phyloP scores from a whole-genome alignment of 35 echinoderm and acorn worm species.

The Hemicentrotus pulcherrimus region DNA sequence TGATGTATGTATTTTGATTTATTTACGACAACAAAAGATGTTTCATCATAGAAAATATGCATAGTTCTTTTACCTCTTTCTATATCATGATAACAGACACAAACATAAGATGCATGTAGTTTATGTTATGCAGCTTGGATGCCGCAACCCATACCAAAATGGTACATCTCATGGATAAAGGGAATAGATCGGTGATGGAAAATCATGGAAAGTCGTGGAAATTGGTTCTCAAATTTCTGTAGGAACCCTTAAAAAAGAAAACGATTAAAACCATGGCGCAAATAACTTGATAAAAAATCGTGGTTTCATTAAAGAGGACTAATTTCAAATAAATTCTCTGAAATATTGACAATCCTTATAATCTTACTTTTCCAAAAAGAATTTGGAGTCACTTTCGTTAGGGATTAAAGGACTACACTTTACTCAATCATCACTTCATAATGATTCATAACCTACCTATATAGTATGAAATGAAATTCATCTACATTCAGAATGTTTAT shows the following conservation, averaged over 20 bases:
- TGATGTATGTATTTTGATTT: slow-evolving; percentile 20
- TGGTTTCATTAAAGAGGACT: not conserved
- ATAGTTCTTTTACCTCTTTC: not conserved
- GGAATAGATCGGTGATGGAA: too few species aligned
- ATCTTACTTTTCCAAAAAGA: not conserved
- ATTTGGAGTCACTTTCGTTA: not conserved
- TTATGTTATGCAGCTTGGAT: not conserved
- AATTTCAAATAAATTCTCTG: not conserved
- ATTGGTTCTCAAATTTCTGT: too few species aligned
- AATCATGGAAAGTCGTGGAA: too few species aligned
- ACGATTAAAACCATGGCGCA: too few species aligned
- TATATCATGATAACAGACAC: not conserved
- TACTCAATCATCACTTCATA: not conserved
- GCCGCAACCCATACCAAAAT: too few species aligned
- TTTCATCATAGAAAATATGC: not conserved
- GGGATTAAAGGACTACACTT: not conserved
- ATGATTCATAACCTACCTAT: not conserved
- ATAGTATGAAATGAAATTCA: not conserved
- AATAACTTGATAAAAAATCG: not conserved
- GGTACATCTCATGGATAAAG: too few species aligned
- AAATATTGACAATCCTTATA: not conserved
- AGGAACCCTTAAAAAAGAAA: too few species aligned
- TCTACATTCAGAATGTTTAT: not conserved
- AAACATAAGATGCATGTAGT: not conserved
- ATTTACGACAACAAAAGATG: not conserved